These are phyloP conservation scores for Aporophyla lueneburgensis DNA, from an alignment of 2,888 invertebrate species.

Conservation along the genomic window DNA sequence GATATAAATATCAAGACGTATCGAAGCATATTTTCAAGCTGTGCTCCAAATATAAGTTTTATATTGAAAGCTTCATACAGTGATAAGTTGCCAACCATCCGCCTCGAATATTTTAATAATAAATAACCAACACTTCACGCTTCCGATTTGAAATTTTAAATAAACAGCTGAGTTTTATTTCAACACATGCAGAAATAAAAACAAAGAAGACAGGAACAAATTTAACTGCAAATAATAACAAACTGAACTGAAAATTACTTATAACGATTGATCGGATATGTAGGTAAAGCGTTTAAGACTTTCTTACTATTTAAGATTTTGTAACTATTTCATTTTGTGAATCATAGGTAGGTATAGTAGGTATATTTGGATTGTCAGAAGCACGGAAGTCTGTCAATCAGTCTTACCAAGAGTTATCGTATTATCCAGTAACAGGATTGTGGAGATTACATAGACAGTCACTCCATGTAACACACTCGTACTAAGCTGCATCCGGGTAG, in stretches of 20 bases:
- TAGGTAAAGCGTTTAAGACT: no score
- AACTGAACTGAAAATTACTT: background rate
- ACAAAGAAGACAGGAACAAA: background rate
- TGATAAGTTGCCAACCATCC: slow-evolving; percentile 56
- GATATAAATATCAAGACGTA: slow-evolving; percentile 42
- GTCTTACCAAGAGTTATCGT: no score
- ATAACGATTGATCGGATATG: no score
- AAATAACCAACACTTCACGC: slow-evolving; percentile 44
- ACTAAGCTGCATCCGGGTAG: no score
- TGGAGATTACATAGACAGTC: no score
- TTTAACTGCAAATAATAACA: background rate
- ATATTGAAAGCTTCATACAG: slow-evolving; percentile 55
- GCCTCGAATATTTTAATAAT: slow-evolving; percentile 53
- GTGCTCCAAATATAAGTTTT: slow-evolving; percentile 35
- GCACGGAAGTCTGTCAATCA: no score
- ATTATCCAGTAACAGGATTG: no score
- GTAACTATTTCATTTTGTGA: background rate
- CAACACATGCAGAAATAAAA: slow-evolving; percentile 3
- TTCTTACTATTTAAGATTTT: no score
- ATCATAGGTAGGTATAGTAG: background rate
- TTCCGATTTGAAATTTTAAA: slow-evolving; percentile 39
- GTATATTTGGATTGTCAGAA: no score
- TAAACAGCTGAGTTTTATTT: slow-evolving; percentile 36
- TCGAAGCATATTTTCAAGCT: slow-evolving; percentile 52
- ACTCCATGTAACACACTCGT: no score